Base-by-base conservation (phyloP, 2,113 vertebrate genomes). In the Erythrocebus patas region DNA sequence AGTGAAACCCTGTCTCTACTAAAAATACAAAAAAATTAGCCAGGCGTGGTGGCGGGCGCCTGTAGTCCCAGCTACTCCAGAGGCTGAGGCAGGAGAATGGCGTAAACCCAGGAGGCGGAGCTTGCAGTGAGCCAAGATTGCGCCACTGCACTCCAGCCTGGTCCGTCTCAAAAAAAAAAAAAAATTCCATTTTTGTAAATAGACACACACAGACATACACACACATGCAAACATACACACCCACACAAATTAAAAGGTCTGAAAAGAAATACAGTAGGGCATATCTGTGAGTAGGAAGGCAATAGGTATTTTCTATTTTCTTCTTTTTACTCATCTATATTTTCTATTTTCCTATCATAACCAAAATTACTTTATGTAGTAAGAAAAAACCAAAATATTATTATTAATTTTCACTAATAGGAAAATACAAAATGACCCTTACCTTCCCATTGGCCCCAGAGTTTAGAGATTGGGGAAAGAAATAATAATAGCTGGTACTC, bases 161-260 rank as follows among this genome's bases (percentile, higher is more conserved):
- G 18, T 55, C 52, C 18, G 6, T 20, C 52, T 55, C 17, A 55
- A 55, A 55, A 55, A 55, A 52, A 45, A 9, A 48, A 48, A 50
- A 95, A 59, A 83, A 59, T 35, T 52, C 72, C 55, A 76, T 78
- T 68, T 97, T 43, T 96, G 23, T 88, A 85, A 91, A 97, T 66
- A 92, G 13, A 73, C 11, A 27, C 22, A 90, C 8, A 48, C 18
- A 66, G 3, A 43, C 18, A 52, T 4, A 55, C 10, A 68, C 35
- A 55, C 30, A 88, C 45, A 22, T 18, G 3, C 9, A 82, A 85
- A 96, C 18, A 52, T 13, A 73, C 92, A 91, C 14, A 7, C 57
- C 55, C 84, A 52, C 55, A 72, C 38, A 75, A 50, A 93, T 43
- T 30, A 78, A 84, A 90, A 61, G 52, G 50, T 38, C 76, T 40